A percentile compares a stretch with the other conserved stretches of the same genome.
Conservation (phyloP, 2,888 invertebrate species). For the Crematogaster levior region DNA sequence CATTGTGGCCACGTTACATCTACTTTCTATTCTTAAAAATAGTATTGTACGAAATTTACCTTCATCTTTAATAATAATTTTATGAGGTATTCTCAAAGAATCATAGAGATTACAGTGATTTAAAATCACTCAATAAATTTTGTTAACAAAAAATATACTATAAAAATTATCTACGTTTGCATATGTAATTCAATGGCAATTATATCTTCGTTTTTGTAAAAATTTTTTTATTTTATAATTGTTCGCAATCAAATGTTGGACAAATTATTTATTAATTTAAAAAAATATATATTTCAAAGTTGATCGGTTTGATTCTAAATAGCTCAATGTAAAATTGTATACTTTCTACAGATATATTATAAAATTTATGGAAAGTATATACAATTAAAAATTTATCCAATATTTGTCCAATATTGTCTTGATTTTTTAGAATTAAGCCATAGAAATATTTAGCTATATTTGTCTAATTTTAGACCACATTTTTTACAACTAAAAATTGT, state of each 20-base stretch:
- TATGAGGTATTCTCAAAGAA: neutral
- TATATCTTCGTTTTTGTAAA: neutral
- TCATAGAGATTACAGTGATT: neutral
- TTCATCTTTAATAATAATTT: neutral
- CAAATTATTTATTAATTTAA: neutral
- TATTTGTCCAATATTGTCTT: neutral
- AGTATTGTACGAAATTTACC: neutral
- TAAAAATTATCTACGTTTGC: neutral
- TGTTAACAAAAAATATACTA: neutral
- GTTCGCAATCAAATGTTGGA: neutral
- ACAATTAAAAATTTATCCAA: neutral
- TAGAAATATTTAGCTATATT: neutral
- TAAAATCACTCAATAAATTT: slow-evolving; percentile 1
- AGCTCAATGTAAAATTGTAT: neutral
- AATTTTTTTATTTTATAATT: slow-evolving; percentile 11
- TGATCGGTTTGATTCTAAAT: neutral
- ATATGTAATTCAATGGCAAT: neutral
- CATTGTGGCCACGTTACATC: neutral
- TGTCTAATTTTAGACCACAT: neutral
- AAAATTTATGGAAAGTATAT: neutral
- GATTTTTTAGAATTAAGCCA: neutral
- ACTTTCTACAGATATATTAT: neutral
- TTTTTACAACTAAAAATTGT: neutral
- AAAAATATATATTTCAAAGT: neutral
- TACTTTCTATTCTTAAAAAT: slow-evolving; percentile 17